These are phyloP conservation scores for Anomalospiza imberbis DNA, from an alignment of 2,797 vertebrate genomes.

Conservation along the genomic window DNA sequence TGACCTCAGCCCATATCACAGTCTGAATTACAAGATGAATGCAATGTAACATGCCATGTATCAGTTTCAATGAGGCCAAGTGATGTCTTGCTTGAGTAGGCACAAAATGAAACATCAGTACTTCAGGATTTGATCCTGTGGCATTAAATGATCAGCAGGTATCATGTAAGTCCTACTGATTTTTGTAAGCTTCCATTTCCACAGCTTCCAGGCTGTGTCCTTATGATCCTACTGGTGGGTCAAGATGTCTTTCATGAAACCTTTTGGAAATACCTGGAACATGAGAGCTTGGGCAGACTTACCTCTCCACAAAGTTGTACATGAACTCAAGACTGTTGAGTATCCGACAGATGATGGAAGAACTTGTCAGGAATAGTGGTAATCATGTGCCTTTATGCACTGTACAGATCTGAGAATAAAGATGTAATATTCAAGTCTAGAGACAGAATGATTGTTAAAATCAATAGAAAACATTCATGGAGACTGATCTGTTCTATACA, in stretches of 20 bases:
- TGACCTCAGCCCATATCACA: neutral
- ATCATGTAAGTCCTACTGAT: neutral
- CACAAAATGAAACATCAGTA: neutral
- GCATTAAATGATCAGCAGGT: neutral
- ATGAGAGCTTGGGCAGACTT: neutral
- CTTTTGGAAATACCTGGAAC: neutral
- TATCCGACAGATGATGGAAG: neutral
- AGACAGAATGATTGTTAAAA: neutral
- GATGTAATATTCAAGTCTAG: neutral
- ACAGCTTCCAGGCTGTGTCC: no score
- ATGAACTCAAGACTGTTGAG: neutral
- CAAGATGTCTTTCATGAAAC: neutral
- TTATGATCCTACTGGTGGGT: neutral
- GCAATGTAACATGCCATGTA: neutral
- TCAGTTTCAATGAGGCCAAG: neutral
- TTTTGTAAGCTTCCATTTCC: neutral
- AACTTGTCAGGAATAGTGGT: neutral
- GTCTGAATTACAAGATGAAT: neutral
- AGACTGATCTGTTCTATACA: neutral
- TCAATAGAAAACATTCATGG: neutral
- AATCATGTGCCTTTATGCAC: neutral
- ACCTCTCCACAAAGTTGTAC: neutral
- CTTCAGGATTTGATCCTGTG: neutral
- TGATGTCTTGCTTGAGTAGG: neutral
- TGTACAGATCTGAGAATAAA: neutral